Evolutionary conservation across 2,113 vertebrate genomes (phyloP).

Genomic region (Morphnarchus princeps): DNA sequence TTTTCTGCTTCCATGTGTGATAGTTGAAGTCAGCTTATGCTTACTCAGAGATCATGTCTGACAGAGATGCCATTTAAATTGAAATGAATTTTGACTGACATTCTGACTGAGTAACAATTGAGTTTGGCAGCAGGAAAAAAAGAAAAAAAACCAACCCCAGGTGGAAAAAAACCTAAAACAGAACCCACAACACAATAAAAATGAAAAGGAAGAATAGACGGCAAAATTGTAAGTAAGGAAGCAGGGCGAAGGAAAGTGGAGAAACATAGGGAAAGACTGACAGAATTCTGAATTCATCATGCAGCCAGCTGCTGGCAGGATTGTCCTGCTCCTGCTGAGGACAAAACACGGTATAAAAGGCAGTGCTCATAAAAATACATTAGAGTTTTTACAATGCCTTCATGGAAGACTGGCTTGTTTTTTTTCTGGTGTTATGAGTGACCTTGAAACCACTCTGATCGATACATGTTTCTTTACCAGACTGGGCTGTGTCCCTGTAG

Average conservation of each 20-base stretch:
- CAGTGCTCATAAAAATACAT: not conserved
- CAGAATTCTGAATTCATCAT: not conserved
- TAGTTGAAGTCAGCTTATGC: not conserved
- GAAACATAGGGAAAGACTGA: not conserved
- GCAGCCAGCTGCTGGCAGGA: not conserved
- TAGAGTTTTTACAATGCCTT: not conserved
- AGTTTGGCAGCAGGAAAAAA: not conserved
- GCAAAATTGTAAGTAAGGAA: not conserved
- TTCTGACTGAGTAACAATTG: not conserved
- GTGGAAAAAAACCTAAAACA: not conserved
- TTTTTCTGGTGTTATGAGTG: not conserved
- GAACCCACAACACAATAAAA: not conserved
- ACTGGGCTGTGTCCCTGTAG: not conserved
- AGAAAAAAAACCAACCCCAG: not conserved
- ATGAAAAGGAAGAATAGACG: not conserved
- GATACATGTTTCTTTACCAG: not conserved
- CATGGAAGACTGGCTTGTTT: accelerated
- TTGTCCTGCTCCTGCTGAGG: not conserved
- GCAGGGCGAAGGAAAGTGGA: not conserved
- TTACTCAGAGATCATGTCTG: not conserved
- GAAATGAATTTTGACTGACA: not conserved
- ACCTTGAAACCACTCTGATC: not conserved
- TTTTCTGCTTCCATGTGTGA: not conserved
- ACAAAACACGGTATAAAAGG: not conserved
- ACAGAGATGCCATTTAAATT: not conserved